Conservation (phyloP, 2,888 invertebrate genomes). For the Gryllus longicercus region DNA sequence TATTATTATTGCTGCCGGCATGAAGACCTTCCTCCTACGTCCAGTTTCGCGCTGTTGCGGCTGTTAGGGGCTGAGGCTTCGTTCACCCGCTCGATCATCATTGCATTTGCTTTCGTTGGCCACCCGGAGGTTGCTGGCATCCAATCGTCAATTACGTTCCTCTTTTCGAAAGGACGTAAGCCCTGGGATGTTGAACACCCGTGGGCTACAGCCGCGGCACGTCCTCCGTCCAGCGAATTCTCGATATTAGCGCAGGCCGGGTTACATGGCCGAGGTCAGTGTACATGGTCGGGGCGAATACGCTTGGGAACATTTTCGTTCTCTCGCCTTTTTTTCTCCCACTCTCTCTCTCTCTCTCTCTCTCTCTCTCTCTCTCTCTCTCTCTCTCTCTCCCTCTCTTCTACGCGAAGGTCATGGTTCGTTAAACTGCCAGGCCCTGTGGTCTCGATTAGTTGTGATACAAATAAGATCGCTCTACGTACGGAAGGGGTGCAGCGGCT, state of each 20-base stretch:
- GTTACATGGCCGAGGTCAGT: not conserved
- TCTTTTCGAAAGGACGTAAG: too few relatives aligned
- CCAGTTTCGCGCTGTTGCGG: too few relatives aligned
- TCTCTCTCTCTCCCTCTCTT: not conserved
- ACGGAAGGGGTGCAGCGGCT: not conserved
- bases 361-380: not conserved
- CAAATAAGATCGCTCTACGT: not conserved
- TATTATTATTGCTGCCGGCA: too few relatives aligned
- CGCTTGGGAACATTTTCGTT: constrained; percentile 1
- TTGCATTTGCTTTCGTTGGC: too few relatives aligned
- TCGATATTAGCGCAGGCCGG: too few relatives aligned
- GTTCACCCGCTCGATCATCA: too few relatives aligned
- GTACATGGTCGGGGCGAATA: not conserved
- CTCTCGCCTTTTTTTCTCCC: not conserved
- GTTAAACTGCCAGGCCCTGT: not conserved
- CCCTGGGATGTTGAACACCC: too few relatives aligned
- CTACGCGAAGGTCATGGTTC: not conserved
- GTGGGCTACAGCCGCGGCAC: not conserved
- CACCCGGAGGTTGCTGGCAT: too few relatives aligned
- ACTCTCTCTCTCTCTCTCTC: too few relatives aligned
- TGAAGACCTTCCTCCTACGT: too few relatives aligned
- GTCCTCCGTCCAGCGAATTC: not conserved
- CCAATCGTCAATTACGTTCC: too few relatives aligned
- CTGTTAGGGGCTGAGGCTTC: too few relatives aligned
- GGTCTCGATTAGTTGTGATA: not conserved